Conservation (phyloP, 2,888 invertebrate species). For the Chironomus riparius region DNA sequence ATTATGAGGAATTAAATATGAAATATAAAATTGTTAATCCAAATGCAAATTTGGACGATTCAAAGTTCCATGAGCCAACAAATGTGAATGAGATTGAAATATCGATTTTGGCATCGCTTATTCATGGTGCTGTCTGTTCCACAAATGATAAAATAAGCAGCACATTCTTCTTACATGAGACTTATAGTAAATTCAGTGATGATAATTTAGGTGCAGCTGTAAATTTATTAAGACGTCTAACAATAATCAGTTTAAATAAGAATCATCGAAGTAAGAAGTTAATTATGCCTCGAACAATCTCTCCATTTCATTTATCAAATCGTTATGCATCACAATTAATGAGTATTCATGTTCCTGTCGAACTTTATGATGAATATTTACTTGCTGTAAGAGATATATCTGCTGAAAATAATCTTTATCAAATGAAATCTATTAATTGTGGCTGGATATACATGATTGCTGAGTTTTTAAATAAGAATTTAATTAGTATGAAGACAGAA, state of each 20-base stretch:
- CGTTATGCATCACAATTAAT: slow-evolving; percentile 39
- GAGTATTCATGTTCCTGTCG: not conserved
- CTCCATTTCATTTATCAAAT: slow-evolving; percentile 41
- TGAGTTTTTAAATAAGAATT: slow-evolving; percentile 42
- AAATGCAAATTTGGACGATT: slow-evolving; percentile 20
- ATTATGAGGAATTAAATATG: slow-evolving; percentile 36
- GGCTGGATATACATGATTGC: slow-evolving; percentile 45
- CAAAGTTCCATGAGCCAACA: slow-evolving; percentile 38
- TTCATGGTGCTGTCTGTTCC: slow-evolving; percentile 57
- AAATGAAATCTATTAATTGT: slow-evolving; percentile 41
- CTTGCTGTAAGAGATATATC: slow-evolving; percentile 34
- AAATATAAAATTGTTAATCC: slow-evolving; percentile 29
- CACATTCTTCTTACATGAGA: slow-evolving; percentile 57
- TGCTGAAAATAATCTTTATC: slow-evolving; percentile 33
- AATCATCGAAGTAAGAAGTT: slow-evolving; percentile 28
- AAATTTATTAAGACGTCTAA: slow-evolving; percentile 48
- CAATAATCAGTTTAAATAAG: slow-evolving; percentile 50
- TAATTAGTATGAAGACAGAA: slow-evolving; percentile 46
- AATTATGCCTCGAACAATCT: slow-evolving; percentile 34
- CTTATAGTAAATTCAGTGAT: slow-evolving; percentile 65
- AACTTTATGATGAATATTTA: slow-evolving; percentile 40
- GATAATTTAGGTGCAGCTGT: slow-evolving; percentile 51
- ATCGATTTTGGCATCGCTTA: slow-evolving; percentile 49
- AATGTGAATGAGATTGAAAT: slow-evolving; percentile 45
- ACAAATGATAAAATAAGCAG: slow-evolving; percentile 53